phyloP scores from a whole-genome alignment of 1,140 invertebrate genomes.

The Zaprionus tsacasi region DNA sequence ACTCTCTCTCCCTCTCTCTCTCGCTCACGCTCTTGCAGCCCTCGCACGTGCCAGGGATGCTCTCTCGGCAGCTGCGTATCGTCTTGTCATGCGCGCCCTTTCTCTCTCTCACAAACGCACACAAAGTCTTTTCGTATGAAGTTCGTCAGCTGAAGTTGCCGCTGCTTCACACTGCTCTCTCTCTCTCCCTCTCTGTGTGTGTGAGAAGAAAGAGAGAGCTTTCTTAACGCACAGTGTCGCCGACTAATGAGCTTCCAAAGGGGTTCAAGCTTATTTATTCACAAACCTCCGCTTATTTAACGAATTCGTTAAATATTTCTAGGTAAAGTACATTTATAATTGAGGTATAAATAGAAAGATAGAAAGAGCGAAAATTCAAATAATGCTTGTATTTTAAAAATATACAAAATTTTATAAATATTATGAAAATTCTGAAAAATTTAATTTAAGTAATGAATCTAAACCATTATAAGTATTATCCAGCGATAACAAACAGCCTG shows the following conservation, averaged over 20 bases:
- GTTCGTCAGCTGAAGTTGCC: slow-evolving; percentile 45
- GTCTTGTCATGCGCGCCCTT: slow-evolving; percentile 14
- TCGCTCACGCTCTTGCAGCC: background rate
- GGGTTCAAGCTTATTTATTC: slow-evolving; percentile 7
- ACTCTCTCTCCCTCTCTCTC: background rate
- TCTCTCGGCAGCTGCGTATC: slow-evolving; percentile 50
- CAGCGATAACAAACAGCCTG: slow-evolving; percentile 52
- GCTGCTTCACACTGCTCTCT: slow-evolving; percentile 52
- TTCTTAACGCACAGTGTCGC: slow-evolving; percentile 30
- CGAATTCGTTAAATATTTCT: background rate
- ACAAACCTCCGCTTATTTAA: background rate
- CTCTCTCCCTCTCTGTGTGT: slow-evolving; percentile 54
- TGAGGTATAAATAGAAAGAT: background rate
- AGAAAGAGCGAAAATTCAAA: background rate
- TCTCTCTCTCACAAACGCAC: slow-evolving; percentile 5
- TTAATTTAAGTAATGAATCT: background rate
- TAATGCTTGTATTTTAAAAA: too few species aligned
- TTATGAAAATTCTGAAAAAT: background rate
- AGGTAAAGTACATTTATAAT: background rate
- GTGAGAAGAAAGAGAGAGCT: slow-evolving; percentile 29
- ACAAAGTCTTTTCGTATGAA: slow-evolving; percentile 69
- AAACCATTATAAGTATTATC: background rate
- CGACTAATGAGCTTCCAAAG: slow-evolving; percentile 16
- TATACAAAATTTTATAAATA: background rate
- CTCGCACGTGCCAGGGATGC: slow-evolving; percentile 49